A percentile compares a stretch with the other conserved stretches of the same genome.
Conservation (phyloP, 2,888 invertebrate species). For the Fragum whitleyi region DNA sequence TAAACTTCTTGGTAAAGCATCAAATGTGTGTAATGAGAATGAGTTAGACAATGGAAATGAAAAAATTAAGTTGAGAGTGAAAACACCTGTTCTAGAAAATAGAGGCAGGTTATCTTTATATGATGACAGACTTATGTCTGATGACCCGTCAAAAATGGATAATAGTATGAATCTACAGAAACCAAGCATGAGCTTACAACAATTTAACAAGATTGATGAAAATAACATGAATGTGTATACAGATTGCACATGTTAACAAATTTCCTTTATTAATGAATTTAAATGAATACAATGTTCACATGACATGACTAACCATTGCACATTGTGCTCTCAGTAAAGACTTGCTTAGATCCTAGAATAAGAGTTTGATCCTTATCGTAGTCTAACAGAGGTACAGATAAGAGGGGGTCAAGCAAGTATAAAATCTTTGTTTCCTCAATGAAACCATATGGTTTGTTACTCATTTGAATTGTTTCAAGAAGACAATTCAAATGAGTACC, state of each 20-base stretch:
- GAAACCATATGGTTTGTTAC: too few relatives aligned
- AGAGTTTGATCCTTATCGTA: too few relatives aligned
- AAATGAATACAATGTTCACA: neutral
- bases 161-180: slow-evolving; percentile 50
- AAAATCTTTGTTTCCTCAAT: too few relatives aligned
- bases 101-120: slow-evolving; percentile 91
- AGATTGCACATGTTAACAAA: slow-evolving; percentile 56
- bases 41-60: slow-evolving; percentile 56
- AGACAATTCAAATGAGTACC: too few relatives aligned
- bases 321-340: neutral
- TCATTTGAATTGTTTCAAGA: too few relatives aligned
- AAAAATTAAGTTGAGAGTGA: slow-evolving; percentile 76
- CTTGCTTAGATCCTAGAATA: too few relatives aligned
- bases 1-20: slow-evolving; percentile 37
- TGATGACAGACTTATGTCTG: slow-evolving; percentile 94
- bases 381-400: too few relatives aligned
- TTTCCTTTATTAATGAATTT: neutral
- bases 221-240: slow-evolving; percentile 45
- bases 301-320: neutral
- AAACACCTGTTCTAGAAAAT: slow-evolving; percentile 76
- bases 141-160: slow-evolving; percentile 53
- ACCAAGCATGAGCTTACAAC: slow-evolving; percentile 70
- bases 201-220: slow-evolving; percentile 64
- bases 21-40: slow-evolving; percentile 20
- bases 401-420: too few relatives aligned